Conservation (phyloP, 30 jellyfish, hydroid and myxozoan species). For the Sanderia malayensis region DNA sequence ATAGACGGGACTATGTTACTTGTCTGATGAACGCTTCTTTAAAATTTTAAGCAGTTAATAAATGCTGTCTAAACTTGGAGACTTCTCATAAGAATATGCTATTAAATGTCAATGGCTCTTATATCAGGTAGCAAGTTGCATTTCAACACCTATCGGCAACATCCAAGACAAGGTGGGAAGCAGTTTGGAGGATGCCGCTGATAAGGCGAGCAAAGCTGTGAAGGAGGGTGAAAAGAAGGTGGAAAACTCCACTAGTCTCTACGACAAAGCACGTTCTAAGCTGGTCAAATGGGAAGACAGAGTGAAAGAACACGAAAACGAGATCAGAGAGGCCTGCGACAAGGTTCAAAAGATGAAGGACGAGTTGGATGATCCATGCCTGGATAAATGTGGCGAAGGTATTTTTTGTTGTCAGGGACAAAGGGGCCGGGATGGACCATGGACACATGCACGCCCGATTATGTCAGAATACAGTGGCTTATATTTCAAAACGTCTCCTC, state of each 20-base stretch:
- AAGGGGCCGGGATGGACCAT: no score
- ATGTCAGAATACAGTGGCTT: no score
- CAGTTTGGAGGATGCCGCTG: slow-evolving; percentile 43
- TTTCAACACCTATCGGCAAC: slow-evolving; percentile 58
- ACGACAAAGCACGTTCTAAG: slow-evolving; percentile 31
- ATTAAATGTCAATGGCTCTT: no score
- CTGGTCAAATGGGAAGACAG: slow-evolving; percentile 43
- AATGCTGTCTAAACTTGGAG: no score
- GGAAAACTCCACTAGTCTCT: slow-evolving; percentile 29
- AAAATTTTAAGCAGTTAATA: no score
- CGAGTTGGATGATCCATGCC: slow-evolving; percentile 53
- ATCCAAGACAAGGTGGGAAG: slow-evolving; percentile 52
- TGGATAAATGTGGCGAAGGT: slow-evolving; percentile 68
- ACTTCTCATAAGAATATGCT: no score
- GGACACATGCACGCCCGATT: no score
- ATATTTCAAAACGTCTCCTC: no score
- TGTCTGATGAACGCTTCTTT: no score
- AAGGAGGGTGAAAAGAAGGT: slow-evolving; percentile 24
- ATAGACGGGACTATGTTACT: no score
- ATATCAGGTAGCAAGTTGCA: slow-evolving; percentile 66
- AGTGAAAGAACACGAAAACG: slow-evolving; percentile 46
- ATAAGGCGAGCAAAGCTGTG: slow-evolving; percentile 58
- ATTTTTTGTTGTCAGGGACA: background rate
- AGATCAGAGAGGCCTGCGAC: slow-evolving; percentile 42
- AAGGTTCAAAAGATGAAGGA: slow-evolving; percentile 54